A percentile compares a stretch with the other conserved stretches of the same genome.
Conservation (phyloP, 1,140 invertebrate genomes). For the Drosophila albomicans region DNA sequence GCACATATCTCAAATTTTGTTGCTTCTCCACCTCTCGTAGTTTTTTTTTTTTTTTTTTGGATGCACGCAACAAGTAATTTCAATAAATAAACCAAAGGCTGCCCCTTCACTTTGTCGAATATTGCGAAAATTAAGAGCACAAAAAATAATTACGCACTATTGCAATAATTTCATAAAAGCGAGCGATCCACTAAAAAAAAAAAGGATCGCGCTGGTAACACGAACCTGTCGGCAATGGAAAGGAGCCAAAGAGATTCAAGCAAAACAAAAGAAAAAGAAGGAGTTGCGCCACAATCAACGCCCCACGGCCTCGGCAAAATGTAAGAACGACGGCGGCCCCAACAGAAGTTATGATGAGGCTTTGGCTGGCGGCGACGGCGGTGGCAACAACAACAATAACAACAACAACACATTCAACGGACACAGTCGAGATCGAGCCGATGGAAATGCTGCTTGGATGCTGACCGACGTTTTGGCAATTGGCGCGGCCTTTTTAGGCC, state of each 20-base stretch:
- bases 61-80: conserved; percentile 51
- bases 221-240: conserved; percentile 78
- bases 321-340: conserved; percentile 50
- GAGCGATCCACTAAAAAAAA: conserved; percentile 35
- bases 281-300: conserved; percentile 81
- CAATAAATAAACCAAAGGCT: conserved; percentile 56
- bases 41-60: too few species aligned
- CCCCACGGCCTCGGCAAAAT: conserved; percentile 61
- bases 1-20: conserved; percentile 4
- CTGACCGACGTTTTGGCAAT: conserved; percentile 70
- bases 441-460: conserved; percentile 15
- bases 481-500: conserved; percentile 73
- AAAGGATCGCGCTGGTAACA: conserved; percentile 58
- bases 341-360: conserved; percentile 81
- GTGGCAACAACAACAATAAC: conserved; percentile 6
- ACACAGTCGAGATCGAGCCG: neutral
- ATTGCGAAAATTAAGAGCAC: conserved; percentile 77
- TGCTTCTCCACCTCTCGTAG: neutral
- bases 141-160: conserved; percentile 84
- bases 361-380: conserved; percentile 2
- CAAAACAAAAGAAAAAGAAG: conserved; percentile 56
- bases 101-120: conserved; percentile 33
- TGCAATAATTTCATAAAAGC: conserved; percentile 80
- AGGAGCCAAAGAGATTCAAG: conserved; percentile 35
- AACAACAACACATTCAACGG: too few species aligned